These are phyloP conservation scores for Scaptomyza pallida DNA, from an alignment of 1,140 invertebrate genomes.

Conservation along the genomic window DNA sequence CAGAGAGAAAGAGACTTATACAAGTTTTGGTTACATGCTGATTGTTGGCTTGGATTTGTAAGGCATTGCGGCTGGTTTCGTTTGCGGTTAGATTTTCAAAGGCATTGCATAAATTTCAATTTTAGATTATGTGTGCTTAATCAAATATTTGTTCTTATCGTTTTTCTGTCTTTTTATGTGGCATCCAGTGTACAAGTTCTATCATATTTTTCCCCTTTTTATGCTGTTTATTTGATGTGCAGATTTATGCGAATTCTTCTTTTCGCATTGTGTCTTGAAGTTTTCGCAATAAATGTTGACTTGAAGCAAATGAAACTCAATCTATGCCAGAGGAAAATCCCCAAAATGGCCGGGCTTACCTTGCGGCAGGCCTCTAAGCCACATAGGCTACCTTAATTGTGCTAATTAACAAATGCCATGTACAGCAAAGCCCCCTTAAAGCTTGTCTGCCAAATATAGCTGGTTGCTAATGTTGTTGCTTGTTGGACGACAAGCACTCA, in stretches of 20 bases:
- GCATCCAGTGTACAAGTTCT: background rate
- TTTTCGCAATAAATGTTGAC: background rate
- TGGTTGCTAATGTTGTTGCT: constrained; percentile 5
- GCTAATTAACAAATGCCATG: constrained; percentile 73
- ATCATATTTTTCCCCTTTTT: constrained; percentile 4
- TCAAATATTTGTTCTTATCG: constrained; percentile 72
- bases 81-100: constrained; percentile 45
- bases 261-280: background rate
- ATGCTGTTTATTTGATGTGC: constrained; percentile 22
- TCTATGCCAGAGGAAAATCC: too few relatives aligned
- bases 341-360: constrained; percentile 16
- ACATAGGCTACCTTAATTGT: constrained; percentile 41
- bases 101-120: constrained; percentile 74
- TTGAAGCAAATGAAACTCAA: background rate
- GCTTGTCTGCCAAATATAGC: constrained; percentile 36
- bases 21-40: constrained; percentile 37
- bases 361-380: constrained; percentile 24
- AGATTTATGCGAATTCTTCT: constrained; percentile 2
- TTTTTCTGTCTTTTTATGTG: background rate
- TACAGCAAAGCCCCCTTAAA: constrained; percentile 36
- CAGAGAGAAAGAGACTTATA: background rate
- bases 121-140: constrained; percentile 76
- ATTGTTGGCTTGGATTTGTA: constrained; percentile 50
- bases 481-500: constrained; percentile 10
- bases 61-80: constrained; percentile 25